Percentiles rank a stretch among this genome's conserved stretches.
phyloP scores from a whole-genome alignment of 2,797 vertebrate genomes.

The Notamacropus eugenii region DNA sequence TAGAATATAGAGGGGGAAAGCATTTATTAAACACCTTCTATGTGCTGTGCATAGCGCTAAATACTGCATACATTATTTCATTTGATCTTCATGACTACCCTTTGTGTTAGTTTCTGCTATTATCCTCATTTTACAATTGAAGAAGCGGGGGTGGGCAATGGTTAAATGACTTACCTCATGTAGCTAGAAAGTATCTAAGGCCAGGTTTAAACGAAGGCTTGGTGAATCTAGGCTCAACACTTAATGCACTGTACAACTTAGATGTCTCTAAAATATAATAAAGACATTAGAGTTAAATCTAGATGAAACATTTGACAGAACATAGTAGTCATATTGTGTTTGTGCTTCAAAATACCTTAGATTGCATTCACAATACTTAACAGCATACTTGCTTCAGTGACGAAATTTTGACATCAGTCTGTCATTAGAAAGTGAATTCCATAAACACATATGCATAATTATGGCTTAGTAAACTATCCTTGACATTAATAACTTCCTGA shows the following conservation, averaged over 20 bases:
- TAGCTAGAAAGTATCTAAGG: background rate
- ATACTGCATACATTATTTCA: background rate
- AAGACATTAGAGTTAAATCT: too few species aligned
- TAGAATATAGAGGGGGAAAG: background rate
- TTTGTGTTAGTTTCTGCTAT: background rate
- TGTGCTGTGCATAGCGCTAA: background rate
- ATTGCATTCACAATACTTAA: too few species aligned
- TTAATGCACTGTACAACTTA: too few species aligned
- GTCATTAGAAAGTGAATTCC: background rate
- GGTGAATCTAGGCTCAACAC: too few species aligned
- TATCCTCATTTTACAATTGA: background rate
- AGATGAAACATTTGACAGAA: too few species aligned
- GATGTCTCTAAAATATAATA: too few species aligned
- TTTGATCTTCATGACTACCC: background rate
- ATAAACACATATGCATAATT: background rate
- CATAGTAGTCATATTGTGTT: too few species aligned
- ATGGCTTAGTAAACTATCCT: background rate
- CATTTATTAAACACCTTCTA: background rate
- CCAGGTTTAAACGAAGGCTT: background rate
- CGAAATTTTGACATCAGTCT: background rate
- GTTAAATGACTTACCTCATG: background rate
- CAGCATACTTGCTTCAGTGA: too few species aligned
- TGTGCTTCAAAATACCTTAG: too few species aligned
- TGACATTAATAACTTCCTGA: background rate
- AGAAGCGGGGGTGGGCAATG: background rate